Base-by-base conservation (phyloP, 2,888 invertebrate genomes). In the Ichneumoninae sp. region DNA sequence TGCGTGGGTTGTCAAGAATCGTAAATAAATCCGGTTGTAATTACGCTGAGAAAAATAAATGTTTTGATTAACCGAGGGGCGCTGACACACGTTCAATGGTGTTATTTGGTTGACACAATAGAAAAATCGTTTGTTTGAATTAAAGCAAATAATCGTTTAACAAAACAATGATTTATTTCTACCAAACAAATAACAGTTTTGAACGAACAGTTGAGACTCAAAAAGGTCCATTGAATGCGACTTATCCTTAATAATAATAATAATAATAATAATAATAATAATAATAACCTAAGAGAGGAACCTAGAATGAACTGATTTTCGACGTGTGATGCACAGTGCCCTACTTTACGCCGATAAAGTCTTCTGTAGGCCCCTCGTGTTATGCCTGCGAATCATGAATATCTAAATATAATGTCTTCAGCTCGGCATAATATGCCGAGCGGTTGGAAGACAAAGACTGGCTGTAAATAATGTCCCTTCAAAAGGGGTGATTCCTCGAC, bases 391-490 rank as follows among this genome's bases (percentile, higher is more conserved):
- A 54, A 70, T 89, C 88, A 89, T 89, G 88, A 88, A 89, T 89
- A 89, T 54, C 52, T 87, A 87, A 88, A 88, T 88, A 87, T 87
- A 88, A 89, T 88, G 84, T 87, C 82, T 78, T 44, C 70, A 44
- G 36, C n/a, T 6, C 44, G 40, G 19, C 40, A 71, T 52, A 71
- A 71, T 71, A 52, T 36, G 10, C 19, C 6, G 26, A 10, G 3
- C 26, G 85, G 70, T 83, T 79, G 84, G 84, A 86, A 88, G 87
- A 88, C 88, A 89, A 87, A 83, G 87, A 83, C 81, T 83, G 62
- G 82, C 86, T 79, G 86, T 87, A 87, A 89, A 88, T 89, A 88
- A 88, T 87, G 77, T 75, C 80, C 77, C 71, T 54, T 13, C 22
- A 47, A 72, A 66, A 50, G 40, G 10, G 47, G 72, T 68, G 70